Base-by-base conservation (phyloP, 2,113 vertebrate species). In the Otolemur garnettii region DNA sequence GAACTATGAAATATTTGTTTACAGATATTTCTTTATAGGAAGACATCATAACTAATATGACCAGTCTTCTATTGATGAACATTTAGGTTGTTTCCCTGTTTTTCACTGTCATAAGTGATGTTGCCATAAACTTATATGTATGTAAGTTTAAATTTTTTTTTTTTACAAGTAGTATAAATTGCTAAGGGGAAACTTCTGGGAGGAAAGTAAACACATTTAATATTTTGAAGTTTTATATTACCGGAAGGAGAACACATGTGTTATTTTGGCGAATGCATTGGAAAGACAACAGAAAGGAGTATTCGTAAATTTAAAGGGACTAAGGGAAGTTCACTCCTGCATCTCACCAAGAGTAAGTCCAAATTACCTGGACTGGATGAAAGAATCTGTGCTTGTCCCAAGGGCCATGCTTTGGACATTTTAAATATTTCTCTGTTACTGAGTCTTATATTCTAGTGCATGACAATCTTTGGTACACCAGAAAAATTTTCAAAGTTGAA, bases 151-250 rank as follows among this genome's bases (percentile, higher is more conserved):
- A 64, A 87, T 84, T 77, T 50, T 50, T 50, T 50, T 50, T 50
- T 50, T 53, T 66, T 74, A 21, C 82, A 62, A 88, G 50, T n/a
- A 53, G 38, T 62, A 15, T 83, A 64, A 84, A 93, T 87, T 78
- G 75, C 19, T 35, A 85, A 50, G 15, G 28, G n/a, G 74, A 89
- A 91, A 74, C 66, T 75, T 4, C 57, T 80, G 30, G 19, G 42
- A 83, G 35, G 62, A 79, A 94, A 33, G 45, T 77, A 86, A 90
- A 22, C 62, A 92, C 12, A 71, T 57, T 94, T 78, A 86, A 66
- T 38, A 74, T 87, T 92, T 79, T 26, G 33, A 83, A 72, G 6
- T 69, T 62, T 92, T 90, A 83, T 62, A 83, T 18, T 92, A 26
- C 14, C 62, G 26, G 59, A 83, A 84, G 30, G 55, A 85, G 42